phyloP scores from a whole-genome alignment of 1,140 invertebrate species.

The Holcopasites calliopsidis region DNA sequence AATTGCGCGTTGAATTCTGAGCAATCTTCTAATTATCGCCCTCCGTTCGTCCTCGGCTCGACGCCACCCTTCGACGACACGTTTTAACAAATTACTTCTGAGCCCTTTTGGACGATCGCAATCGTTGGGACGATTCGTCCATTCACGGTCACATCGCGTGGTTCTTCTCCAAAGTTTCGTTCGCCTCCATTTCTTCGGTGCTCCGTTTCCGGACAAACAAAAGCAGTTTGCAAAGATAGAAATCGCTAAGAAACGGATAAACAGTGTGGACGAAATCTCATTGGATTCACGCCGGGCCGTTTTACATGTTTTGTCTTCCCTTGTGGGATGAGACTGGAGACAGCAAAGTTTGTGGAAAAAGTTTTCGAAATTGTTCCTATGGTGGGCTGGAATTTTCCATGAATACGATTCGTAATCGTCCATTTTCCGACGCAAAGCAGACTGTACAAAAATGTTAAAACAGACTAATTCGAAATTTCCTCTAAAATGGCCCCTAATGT shows the following conservation, averaged over 20 bases:
- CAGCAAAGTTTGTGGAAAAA: background rate
- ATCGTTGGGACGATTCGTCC: no score
- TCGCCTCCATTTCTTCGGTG: background rate
- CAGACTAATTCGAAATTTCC: background rate
- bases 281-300: background rate
- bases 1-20: conserved; percentile 20
- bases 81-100: conserved; percentile 10
- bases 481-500: no score
- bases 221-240: conserved; percentile 1
- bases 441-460: no score
- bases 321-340: background rate
- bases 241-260: background rate
- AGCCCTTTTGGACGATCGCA: no score
- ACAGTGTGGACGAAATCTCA: background rate
- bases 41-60: background rate
- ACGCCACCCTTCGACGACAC: background rate
- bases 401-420: no score
- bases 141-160: no score
- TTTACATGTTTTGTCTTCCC: background rate
- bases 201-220: background rate
- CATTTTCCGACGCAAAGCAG: no score
- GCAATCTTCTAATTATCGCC: conserved; percentile 23
- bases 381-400: no score
- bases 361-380: background rate
- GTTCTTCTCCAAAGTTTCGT: no score